These are phyloP conservation scores for Musca vetustissima DNA, from an alignment of 1,140 invertebrate species.

Conservation along the genomic window DNA sequence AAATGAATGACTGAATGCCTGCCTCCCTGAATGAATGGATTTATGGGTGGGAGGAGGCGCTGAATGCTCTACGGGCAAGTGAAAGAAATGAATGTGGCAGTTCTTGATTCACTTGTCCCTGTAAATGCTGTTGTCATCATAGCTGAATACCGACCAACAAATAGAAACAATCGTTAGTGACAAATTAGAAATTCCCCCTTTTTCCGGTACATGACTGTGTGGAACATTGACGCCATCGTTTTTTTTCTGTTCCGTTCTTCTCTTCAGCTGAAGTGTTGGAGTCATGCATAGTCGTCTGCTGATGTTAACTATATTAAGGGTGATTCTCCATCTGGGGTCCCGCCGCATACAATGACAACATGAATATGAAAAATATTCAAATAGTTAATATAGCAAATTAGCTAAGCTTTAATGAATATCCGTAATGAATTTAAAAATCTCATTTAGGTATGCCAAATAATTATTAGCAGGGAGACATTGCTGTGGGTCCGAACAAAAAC, in stretches of 20 bases:
- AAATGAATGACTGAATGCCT: neutral
- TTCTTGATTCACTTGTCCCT: neutral
- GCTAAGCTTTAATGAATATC: too few relatives aligned
- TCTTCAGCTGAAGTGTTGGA: neutral
- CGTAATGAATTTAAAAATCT: too few relatives aligned
- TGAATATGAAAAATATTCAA: too few relatives aligned
- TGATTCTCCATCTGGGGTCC: too few relatives aligned
- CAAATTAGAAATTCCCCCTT: conserved; percentile 4
- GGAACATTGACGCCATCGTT: neutral
- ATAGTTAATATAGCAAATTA: too few relatives aligned
- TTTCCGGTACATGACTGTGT: neutral
- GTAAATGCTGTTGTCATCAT: neutral
- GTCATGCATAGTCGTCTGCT: too few relatives aligned
- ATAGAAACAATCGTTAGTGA: conserved; percentile 12
- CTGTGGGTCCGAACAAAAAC: too few relatives aligned
- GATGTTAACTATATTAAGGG: too few relatives aligned
- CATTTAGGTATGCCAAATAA: too few relatives aligned
- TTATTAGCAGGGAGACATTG: too few relatives aligned
- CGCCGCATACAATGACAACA: too few relatives aligned
- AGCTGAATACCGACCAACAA: neutral
- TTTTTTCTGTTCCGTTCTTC: neutral
- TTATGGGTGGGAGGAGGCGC: neutral
- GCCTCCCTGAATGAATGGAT: too few relatives aligned
- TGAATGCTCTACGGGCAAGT: neutral
- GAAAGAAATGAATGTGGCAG: neutral